Conservation (phyloP, 2,113 vertebrate species). For the Gobius niger region DNA sequence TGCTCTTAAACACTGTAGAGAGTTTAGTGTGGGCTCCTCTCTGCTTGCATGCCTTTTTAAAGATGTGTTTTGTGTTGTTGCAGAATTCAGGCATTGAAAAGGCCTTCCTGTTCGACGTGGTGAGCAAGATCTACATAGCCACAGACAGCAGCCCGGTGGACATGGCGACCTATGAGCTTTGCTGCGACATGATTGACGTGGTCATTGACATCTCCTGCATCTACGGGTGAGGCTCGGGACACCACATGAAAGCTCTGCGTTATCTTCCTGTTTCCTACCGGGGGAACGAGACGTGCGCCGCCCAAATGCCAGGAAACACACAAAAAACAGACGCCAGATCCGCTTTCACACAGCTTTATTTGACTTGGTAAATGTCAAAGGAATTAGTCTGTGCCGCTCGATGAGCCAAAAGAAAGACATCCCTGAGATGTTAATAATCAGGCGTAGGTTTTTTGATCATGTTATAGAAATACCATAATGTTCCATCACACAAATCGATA, state of each 20-base stretch:
- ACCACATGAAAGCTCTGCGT: background rate
- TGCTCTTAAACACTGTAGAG: too few relatives aligned
- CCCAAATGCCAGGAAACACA: constrained; percentile 6
- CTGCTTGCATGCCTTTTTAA: background rate
- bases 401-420: background rate
- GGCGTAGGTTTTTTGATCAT: background rate
- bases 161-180: constrained; percentile 53
- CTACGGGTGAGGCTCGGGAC: constrained; percentile 40
- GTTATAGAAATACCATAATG: too few relatives aligned
- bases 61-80: background rate
- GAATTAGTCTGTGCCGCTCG: background rate
- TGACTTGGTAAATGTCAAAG: constrained; percentile 7
- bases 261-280: background rate
- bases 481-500: too few relatives aligned
- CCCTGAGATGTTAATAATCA: background rate
- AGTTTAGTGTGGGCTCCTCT: background rate
- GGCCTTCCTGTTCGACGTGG: constrained; percentile 53
- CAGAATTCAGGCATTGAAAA: constrained; percentile 52
- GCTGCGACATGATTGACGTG: constrained; percentile 56
- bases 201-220: constrained; percentile 59
- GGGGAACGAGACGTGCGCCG: background rate
- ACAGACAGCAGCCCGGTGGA: constrained; percentile 56
- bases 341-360: constrained; percentile 1
- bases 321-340: background rate
- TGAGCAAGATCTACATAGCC: constrained; percentile 56